Evolutionary conservation across 2,888 invertebrate genomes (phyloP), one percentile per base, ranked within the genome.

Genomic region (Caenorhabditis sinica): DNA sequence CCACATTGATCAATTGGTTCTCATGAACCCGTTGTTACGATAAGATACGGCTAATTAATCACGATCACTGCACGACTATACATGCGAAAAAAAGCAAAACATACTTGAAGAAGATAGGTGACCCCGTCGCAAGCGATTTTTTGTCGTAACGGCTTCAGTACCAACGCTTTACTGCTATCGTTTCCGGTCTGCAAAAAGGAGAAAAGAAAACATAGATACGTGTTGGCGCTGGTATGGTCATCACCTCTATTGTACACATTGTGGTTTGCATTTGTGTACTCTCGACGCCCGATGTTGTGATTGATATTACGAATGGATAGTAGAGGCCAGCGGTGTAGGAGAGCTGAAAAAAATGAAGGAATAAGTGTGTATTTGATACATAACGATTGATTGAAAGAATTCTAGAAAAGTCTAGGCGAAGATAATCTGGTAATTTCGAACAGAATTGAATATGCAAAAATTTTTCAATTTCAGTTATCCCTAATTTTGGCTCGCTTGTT

Each of bases 61-160:
- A 56, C 56, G 20, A 49, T 11, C 49, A 15, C 20, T 49, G 20
- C 49, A 49, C 49, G 49, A 5, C 49, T 49, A 36, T 58, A 17
- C 28, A 20, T 33, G 51, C 1, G 45, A 51, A 13, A 5, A 71
- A 73, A 49, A n/a, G n/a, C n/a, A n/a, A 65, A 20, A 53, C 8
- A 17, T 71, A 88, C 88, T 85, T 98, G 99, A 83, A 99, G 94
- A 74, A 99, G 94, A 93, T 98, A 99, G 93, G 96, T 96, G 8
- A 99, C 95, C 0, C 99, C 99, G 93, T 99, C 98, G 0, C 98
- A 97, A 93, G 96, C 97, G 81, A 99, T 95, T 93, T 98, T 99
- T 93, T 99, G 99, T 93, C 99, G 98, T 13, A 98, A 94, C 0
- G 98, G 97, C 93, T 98, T 97, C 75, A 99, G 93, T 4, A 96